phyloP scores from a whole-genome alignment of 2,888 invertebrate genomes.

The Heteropelma amictum region DNA sequence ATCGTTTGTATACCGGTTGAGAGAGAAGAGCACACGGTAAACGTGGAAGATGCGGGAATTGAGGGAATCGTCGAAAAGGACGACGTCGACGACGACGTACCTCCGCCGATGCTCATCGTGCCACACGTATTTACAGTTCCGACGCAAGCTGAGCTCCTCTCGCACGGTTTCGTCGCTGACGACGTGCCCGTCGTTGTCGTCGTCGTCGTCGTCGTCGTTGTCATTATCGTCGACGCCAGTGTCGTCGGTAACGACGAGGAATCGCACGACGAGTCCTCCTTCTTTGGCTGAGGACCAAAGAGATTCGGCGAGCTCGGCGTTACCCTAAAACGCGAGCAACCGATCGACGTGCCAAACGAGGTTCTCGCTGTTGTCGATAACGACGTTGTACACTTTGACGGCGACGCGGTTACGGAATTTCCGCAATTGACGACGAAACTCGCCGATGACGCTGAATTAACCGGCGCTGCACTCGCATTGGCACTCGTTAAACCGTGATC shows the following conservation, averaged over 20 bases:
- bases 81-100: conserved; percentile 60
- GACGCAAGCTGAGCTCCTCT: conserved; percentile 67
- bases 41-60: conserved; percentile 46
- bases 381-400: conserved; percentile 12
- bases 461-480: conserved; percentile 4
- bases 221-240: conserved; percentile 5
- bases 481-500: conserved; percentile 54
- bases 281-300: conserved; percentile 61
- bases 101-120: conserved; percentile 58
- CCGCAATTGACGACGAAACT: conserved; percentile 1
- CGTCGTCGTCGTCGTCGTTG: conserved; percentile 54
- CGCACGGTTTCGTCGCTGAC: conserved; percentile 55
- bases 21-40: conserved; percentile 34
- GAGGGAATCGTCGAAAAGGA: conserved; percentile 54
- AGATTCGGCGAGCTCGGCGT: conserved; percentile 66
- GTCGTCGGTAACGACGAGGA: conserved; percentile 40
- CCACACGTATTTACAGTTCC: conserved; percentile 63
- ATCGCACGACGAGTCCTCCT: conserved; percentile 7
- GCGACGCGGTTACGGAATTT: not conserved
- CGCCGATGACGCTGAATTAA: conserved; percentile 23
- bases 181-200: conserved; percentile 61
- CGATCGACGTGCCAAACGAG: conserved; percentile 57
- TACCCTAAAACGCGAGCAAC: conserved; percentile 74
- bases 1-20: conserved; percentile 46
- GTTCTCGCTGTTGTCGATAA: conserved; percentile 23